These are phyloP conservation scores for Galagoides demidoff DNA, from an alignment of 2,797 vertebrate species.

Conservation along the genomic window DNA sequence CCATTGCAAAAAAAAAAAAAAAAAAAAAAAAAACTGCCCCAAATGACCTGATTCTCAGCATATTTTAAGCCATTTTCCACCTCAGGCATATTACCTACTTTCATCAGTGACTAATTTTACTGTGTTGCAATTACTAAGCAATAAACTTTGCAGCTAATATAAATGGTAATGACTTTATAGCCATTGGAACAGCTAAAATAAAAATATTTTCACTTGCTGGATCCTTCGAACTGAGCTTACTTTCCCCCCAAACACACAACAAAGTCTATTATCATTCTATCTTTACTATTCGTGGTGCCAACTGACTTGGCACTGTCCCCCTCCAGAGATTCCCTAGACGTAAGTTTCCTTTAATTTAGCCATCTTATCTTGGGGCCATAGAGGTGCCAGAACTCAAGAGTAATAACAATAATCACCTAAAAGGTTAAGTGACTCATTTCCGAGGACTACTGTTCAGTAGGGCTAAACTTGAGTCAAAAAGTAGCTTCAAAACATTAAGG, in stretches of 20 bases:
- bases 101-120: conserved; percentile 35
- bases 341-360: neutral
- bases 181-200: conserved; percentile 48
- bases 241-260: neutral
- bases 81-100: neutral
- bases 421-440: neutral
- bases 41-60: conserved; percentile 40
- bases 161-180: neutral
- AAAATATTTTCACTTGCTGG: conserved; percentile 2
- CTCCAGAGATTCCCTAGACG: neutral
- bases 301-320: neutral
- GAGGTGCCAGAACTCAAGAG: neutral
- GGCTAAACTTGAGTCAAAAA: neutral
- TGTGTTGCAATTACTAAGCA: neutral
- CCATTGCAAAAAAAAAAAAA: neutral
- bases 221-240: neutral
- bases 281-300: neutral
- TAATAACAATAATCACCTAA: neutral
- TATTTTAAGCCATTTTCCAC: neutral
- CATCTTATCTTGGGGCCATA: neutral
- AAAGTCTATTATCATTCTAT: conserved; percentile 23
- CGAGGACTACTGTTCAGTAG: neutral
- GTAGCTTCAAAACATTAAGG: neutral
- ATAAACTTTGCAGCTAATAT: neutral
- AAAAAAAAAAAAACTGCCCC: too few species aligned